Conservation (phyloP, 35 echinoderm and acorn worm genomes). For the Lytechinus variegatus region DNA sequence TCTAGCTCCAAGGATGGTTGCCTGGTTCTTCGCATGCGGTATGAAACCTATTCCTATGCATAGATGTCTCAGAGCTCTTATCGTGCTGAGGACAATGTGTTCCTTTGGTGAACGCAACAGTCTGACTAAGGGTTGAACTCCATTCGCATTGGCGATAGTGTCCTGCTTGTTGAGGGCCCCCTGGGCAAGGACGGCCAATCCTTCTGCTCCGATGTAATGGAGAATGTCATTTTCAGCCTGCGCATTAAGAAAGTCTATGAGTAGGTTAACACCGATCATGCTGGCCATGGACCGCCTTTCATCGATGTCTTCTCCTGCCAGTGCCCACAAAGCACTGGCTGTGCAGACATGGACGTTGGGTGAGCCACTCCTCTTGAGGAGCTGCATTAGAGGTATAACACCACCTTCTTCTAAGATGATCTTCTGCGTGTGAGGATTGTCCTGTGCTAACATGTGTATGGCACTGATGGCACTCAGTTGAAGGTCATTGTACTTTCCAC, state of each 20-base stretch:
- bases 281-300: slow-evolving; percentile 89
- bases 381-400: slow-evolving; percentile 87
- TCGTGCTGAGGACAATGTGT: slow-evolving; percentile 92
- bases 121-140: slow-evolving; percentile 88
- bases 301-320: slow-evolving; percentile 93
- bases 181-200: slow-evolving; percentile 84
- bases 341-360: slow-evolving; percentile 88
- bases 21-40: slow-evolving; percentile 87
- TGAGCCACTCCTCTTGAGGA: slow-evolving; percentile 88
- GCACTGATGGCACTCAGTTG: slow-evolving; percentile 87
- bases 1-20: slow-evolving; percentile 70
- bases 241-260: slow-evolving; percentile 94
- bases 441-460: slow-evolving; percentile 91
- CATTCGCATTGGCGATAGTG: slow-evolving; percentile 85
- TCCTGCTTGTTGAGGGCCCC: slow-evolving; percentile 94
- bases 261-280: slow-evolving; percentile 86
- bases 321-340: slow-evolving; percentile 91
- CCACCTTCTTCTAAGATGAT: slow-evolving; percentile 95
- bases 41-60: slow-evolving; percentile 94
- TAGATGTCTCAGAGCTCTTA: slow-evolving; percentile 84
- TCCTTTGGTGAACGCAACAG: slow-evolving; percentile 90
- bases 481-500: slow-evolving; percentile 66
- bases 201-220: slow-evolving; percentile 96
- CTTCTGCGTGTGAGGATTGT: slow-evolving; percentile 97
- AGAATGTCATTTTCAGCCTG: slow-evolving; percentile 85